Base-by-base conservation (phyloP, 2,888 invertebrate genomes). In the Drosophila austrosaltans region DNA sequence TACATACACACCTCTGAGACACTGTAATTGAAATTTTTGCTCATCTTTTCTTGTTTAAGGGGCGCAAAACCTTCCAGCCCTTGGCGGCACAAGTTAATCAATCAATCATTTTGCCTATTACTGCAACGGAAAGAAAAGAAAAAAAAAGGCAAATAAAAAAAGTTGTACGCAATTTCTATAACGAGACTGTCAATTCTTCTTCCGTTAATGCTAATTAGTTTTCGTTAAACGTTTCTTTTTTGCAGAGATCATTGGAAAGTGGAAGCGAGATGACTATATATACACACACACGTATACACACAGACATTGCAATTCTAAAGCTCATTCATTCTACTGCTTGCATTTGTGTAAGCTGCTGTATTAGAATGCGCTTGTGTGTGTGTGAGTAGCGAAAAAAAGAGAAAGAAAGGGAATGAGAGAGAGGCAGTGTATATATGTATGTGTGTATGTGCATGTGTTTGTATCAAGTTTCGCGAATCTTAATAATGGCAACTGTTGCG, bases 101-200 rank as follows among this genome's bases (percentile, higher is more conserved):
- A 86, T 86, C 86, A 87, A 87, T 86, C 86, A 86, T 85, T 83
- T 85, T 76, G 64, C 68, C 86, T 81, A 84, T 82, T 80, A 86
- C 82, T 76, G 42, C 74, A 69, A 68, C 67, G 72, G 67, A 7
- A n/a, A 53, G 8, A 59, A 7, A n/a, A 53, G 8, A 59, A 53
- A 63, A 65, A 25, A 65, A 48, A 25, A 25, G 28, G 20, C 48
- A 57, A 60, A 62, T 59, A 30, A 59, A 3, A 6, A 70, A 10
- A 25, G 22, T 48, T 48, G 3, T 48, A 10, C 10, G 10, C 22
- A 63, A 75, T 78, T 81, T 75, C 77, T 64, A 77, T 78, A 25
- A 48, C 75, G 72, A 76, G 68, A 75, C 73, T 75, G 79, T 74
- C 84, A 81, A 86, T 83, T 82, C 76, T 72, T 70, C 16, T 48